Conservation (phyloP, 2,797 vertebrate genomes). For the Paramormyrops hopkinsi region DNA sequence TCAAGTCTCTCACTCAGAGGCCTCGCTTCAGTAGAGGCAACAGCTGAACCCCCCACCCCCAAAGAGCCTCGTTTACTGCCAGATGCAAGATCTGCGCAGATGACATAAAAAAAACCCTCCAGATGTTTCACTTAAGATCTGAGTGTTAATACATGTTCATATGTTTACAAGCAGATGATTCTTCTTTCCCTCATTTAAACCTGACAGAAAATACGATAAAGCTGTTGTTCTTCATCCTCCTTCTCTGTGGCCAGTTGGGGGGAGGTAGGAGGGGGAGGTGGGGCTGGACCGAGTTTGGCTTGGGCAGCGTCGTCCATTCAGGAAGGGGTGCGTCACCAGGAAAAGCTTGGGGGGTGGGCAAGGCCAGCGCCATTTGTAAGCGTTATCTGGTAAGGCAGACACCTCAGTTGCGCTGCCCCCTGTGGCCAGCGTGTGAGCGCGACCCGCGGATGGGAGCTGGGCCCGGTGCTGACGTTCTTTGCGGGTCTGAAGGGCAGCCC, state of each 20-base stretch:
- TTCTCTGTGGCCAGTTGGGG: neutral
- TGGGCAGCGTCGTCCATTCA: neutral
- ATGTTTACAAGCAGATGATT: neutral
- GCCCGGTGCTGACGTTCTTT: neutral
- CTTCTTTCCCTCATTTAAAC: neutral
- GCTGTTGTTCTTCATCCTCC: neutral
- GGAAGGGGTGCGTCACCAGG: neutral
- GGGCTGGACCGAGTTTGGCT: neutral
- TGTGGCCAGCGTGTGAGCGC: neutral
- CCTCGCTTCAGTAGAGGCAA: neutral
- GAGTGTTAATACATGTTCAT: neutral
- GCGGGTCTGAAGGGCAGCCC: neutral
- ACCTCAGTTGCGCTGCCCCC: neutral
- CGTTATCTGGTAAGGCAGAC: constrained; percentile 17
- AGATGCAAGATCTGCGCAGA: neutral
- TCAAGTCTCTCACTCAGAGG: neutral
- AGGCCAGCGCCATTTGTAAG: neutral
- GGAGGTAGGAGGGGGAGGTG: neutral
- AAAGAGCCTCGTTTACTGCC: neutral
- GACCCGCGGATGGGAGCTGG: neutral
- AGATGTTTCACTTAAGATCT: neutral
- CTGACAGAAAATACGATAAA: neutral
- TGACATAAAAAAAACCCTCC: neutral
- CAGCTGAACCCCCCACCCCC: no score
- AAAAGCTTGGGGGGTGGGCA: neutral